Base-by-base conservation (phyloP, 2,113 vertebrate genomes). In the Maccullochella peelii region DNA sequence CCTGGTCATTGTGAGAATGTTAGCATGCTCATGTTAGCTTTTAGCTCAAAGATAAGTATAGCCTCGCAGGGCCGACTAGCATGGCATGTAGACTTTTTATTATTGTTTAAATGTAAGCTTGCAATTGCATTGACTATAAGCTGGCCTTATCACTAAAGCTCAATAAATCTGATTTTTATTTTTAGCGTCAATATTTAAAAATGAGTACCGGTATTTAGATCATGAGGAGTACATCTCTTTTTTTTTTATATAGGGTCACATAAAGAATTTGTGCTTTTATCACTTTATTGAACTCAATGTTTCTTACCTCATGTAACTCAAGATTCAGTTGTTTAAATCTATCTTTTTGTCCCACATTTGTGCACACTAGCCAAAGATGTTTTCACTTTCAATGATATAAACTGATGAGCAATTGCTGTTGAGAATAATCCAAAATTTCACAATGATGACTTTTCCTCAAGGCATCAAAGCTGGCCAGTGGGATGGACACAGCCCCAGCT, bases 351-450 rank as follows among this genome's bases (percentile, higher is more conserved):
- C 18, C 11, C 47, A 21, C 21, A 49, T 62, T n/a, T 21, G 16
- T 6, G 0, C 9, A 12, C 20, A 30, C 23, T 14, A 25, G 52
- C 23, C 25, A 49, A 25, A 68, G 44, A 63, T 71, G 50, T 47
- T 80, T 50, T 59, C 21, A 21, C 44, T 63, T 10, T 44, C 9
- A 50, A 11, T 12, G 18, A 16, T 8, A 52, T 55, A 59, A 62
- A 65, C 14, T 20, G 33, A 58, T 73, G 73, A 54, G 54, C 40
- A 61, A 38, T 73, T 54, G 8, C 21, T 66, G 47, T 36, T 14
- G 44, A 63, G 36, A 70, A 65, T 65, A 52, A 52, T 57, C n/a
- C n/a, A 8, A 40, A 18, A 84, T 88, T 84, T 67, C 70, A 62
- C 67, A 77, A 68, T 50, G 6, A 9, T 11, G 21, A 40, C 21